phyloP scores from a whole-genome alignment of 2,888 invertebrate species.

The Drosophila formosana region DNA sequence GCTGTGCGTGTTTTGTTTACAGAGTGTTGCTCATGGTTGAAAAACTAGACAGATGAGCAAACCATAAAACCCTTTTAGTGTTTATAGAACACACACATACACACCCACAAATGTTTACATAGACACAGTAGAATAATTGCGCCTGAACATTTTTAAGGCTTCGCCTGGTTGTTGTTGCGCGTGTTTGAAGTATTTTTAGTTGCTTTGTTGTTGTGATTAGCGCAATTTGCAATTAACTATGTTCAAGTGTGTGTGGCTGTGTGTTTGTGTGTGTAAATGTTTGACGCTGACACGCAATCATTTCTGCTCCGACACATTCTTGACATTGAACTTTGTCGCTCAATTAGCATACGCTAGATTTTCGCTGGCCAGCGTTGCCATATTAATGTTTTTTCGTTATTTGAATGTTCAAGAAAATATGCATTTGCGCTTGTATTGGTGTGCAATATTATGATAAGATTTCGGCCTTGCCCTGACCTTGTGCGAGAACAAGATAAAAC shows the following conservation, averaged over 20 bases:
- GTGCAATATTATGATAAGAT: constrained; percentile 28
- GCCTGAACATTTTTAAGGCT: constrained; percentile 68
- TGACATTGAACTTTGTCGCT: constrained; percentile 60
- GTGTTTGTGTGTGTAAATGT: constrained; percentile 33
- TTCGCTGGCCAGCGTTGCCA: constrained; percentile 4
- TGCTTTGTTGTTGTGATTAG: constrained; percentile 49
- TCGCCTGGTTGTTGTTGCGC: constrained; percentile 48
- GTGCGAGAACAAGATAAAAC: background rate
- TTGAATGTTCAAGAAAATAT: background rate
- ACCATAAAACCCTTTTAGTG: constrained; percentile 26
- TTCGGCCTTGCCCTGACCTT: constrained; percentile 42
- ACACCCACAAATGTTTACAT: background rate
- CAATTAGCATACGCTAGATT: constrained; percentile 31
- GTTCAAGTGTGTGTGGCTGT: constrained; percentile 22
- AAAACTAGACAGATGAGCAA: constrained; percentile 48
- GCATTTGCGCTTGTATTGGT: background rate
- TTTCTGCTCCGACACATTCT: constrained; percentile 36
- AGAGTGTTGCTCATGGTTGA: background rate
- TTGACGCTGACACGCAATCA: constrained; percentile 51
- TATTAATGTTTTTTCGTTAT: background rate
- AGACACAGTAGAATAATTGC: constrained; percentile 59
- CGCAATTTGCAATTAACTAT: constrained; percentile 57
- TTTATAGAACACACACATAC: constrained; percentile 11
- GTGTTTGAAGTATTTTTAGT: constrained; percentile 79
- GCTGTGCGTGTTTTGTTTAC: constrained; percentile 14